Conservation (phyloP, 1,140 invertebrate genomes). For the Micrasema longulum region DNA sequence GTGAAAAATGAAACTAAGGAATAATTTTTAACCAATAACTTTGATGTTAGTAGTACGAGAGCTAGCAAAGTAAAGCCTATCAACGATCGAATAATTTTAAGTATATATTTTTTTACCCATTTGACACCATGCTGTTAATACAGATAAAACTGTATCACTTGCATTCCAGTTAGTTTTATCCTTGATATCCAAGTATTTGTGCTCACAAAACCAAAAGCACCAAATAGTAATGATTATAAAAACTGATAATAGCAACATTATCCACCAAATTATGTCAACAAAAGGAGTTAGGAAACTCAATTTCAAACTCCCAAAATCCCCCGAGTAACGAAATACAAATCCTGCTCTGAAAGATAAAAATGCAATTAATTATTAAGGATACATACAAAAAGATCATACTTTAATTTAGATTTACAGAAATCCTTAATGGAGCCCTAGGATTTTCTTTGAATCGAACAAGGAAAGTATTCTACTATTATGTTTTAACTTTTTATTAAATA, state of each 20-base stretch:
- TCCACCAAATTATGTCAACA: conserved; percentile 40
- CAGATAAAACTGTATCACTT: conserved; percentile 50
- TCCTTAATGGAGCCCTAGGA: too few species aligned
- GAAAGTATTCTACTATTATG: too few species aligned
- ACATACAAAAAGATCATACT: too few species aligned
- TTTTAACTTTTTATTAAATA: too few species aligned
- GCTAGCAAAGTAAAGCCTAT: too few species aligned
- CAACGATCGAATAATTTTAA: too few species aligned
- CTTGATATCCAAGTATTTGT: conserved; percentile 40
- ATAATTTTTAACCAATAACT: too few species aligned
- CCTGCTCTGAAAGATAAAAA: conserved; percentile 39
- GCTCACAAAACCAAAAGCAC: conserved; percentile 41
- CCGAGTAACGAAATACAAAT: conserved; percentile 48
- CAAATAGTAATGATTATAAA: conserved; percentile 44
- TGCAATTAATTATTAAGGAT: background rate
- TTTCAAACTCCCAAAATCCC: conserved; percentile 42
- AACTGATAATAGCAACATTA: conserved; percentile 33
- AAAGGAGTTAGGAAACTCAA: conserved; percentile 47
- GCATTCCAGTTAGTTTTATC: conserved; percentile 41
- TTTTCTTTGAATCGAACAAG: too few species aligned
- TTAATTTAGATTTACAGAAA: too few species aligned
- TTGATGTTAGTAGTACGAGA: too few species aligned
- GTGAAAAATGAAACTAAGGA: too few species aligned
- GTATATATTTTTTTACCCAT: conserved; percentile 42
- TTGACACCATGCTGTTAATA: conserved; percentile 51